Evolutionary conservation across 2,113 vertebrate species (phyloP), one percentile per base, ranked within the genome.

Genomic region (Cheilinus undulatus): DNA sequence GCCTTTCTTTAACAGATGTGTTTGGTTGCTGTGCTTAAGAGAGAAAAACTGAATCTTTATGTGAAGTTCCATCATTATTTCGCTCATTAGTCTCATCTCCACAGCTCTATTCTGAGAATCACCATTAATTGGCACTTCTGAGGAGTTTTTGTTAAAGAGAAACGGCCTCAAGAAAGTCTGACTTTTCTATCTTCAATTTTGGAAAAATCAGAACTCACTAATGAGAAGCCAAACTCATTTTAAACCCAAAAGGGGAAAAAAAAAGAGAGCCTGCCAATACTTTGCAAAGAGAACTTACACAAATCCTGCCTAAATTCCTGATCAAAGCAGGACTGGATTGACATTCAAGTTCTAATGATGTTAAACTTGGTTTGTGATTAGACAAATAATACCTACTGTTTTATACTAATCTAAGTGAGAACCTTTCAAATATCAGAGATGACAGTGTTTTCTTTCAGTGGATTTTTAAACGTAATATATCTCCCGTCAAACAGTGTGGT

Each of bases 31-130:
- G 14, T 38, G 23, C 32, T 17, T 62, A 45, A 32, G 45, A 45
- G 42, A 22, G 20, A 24, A 34, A 34, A 17, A 24, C n/a, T 38
- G 19, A 34, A 45, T 63, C 30, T 14, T 15, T 38, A 13, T 36
- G 8, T 49, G 60, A 59, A 50, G 54, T 56, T 58, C 64, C 58
- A 27, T 80, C 69, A 43, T 81, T 78, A 42, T 42, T 42, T 5
- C 64, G 63, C 84, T 83, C 71, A 74, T 78, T 64, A 72, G 57
- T 57, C 59, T 22, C 7, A 3, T 73, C 73, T 86, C 40, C 23
- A 15, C 52, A 43, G 15, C 49, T 67, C 53, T 45, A 23, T 66
- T 43, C n/a, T 27, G 50, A 63, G 45, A 46, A 70, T 48, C 54
- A n/a, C 15, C n/a, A 58, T 60, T 52, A 0, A 49, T 51, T 15